Conservation (phyloP, 2,888 invertebrate genomes). For the Hydrotaea cyrtoneurina region DNA sequence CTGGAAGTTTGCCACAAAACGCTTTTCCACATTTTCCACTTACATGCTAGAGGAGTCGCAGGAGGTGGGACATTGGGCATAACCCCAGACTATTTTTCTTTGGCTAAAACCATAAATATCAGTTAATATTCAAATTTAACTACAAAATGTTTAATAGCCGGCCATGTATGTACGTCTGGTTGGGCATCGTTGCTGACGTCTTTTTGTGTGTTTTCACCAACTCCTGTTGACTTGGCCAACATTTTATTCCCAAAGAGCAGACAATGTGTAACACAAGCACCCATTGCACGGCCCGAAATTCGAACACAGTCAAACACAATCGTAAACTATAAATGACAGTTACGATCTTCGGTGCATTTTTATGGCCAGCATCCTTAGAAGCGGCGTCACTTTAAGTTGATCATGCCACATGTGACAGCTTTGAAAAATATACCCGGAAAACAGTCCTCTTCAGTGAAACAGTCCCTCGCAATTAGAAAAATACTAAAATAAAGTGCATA, state of each 20-base stretch:
- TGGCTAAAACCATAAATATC: conserved; percentile 22
- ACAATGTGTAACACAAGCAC: conserved; percentile 31
- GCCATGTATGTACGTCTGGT: background rate
- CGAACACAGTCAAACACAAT: conserved; percentile 39
- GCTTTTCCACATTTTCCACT: background rate
- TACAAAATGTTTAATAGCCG: conserved; percentile 33
- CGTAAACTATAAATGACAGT: conserved; percentile 63
- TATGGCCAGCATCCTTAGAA: background rate
- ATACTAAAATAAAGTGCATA: too few relatives aligned
- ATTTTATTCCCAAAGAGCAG: background rate
- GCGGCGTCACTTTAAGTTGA: too few relatives aligned
- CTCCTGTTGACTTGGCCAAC: conserved; percentile 10
- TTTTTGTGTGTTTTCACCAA: background rate
- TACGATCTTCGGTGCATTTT: conserved; percentile 46
- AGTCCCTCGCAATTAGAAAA: too few relatives aligned
- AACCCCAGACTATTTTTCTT: conserved; percentile 6
- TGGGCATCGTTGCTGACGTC: background rate
- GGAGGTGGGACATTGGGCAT: background rate
- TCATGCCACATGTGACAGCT: too few relatives aligned
- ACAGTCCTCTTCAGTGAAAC: too few relatives aligned
- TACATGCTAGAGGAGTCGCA: background rate
- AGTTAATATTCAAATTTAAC: conserved; percentile 27
- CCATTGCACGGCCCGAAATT: background rate
- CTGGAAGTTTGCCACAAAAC: conserved; percentile 2
- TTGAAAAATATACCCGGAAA: too few relatives aligned